phyloP scores from a whole-genome alignment of 2,888 invertebrate species.

The Aspidiotus destructor region DNA sequence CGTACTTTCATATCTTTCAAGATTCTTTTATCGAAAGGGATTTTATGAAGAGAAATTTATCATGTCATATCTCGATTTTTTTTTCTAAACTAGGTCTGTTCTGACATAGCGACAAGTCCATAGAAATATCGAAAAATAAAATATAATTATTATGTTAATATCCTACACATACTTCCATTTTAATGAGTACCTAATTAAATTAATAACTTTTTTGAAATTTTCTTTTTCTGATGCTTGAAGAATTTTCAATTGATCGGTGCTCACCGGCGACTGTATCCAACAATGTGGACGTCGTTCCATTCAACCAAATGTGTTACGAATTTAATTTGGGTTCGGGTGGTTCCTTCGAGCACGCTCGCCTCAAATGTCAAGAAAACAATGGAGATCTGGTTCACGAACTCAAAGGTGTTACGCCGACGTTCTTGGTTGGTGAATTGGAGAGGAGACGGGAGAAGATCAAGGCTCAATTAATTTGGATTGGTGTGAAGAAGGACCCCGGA shows the following conservation, averaged over 20 bases:
- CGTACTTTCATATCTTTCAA: no score
- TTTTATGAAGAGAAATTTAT: no score
- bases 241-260: constrained; percentile 77
- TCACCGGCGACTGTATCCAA: constrained; percentile 61
- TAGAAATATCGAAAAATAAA: no score
- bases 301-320: constrained; percentile 79
- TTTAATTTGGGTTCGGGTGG: constrained; percentile 73
- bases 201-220: constrained; percentile 1
- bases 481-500: constrained; percentile 77
- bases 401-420: constrained; percentile 55
- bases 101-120: no score
- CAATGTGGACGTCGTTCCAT: constrained; percentile 72
- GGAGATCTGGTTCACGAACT: constrained; percentile 59
- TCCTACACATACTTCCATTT: no score
- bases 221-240: constrained; percentile 44
- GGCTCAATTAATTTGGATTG: constrained; percentile 83
- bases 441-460: constrained; percentile 66
- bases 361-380: constrained; percentile 60
- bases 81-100: no score
- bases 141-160: no score
- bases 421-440: constrained; percentile 68
- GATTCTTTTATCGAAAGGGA: no score
- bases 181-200: no score
- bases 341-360: constrained; percentile 69
- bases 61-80: no score